phyloP scores from a whole-genome alignment of 2,113 vertebrate genomes.

The Ophiodon elongatus region DNA sequence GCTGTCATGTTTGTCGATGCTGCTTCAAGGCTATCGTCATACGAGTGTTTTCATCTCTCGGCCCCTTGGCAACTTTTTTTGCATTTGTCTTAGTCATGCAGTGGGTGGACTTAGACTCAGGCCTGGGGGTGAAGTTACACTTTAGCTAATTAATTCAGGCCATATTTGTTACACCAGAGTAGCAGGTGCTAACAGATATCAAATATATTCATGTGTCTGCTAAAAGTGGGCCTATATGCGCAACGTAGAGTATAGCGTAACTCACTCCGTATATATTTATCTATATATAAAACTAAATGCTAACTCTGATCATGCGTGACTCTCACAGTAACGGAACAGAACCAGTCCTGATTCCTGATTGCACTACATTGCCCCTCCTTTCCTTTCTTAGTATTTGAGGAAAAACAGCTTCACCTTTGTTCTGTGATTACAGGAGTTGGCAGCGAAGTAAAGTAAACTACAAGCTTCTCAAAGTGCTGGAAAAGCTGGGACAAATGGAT shows the following conservation, averaged over 20 bases:
- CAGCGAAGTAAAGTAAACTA: constrained; percentile 32
- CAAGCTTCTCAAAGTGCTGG: background rate
- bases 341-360: background rate
- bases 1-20: background rate
- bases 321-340: background rate
- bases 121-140: no score
- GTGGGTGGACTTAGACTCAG: no score
- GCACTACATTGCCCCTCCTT: background rate
- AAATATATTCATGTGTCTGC: background rate
- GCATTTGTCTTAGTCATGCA: no score
- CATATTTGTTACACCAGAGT: no score
- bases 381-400: constrained; percentile 7
- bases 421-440: constrained; percentile 13
- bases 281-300: background rate
- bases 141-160: no score
- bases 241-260: no score
- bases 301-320: background rate
- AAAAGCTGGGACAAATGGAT: constrained; percentile 24
- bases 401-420: constrained; percentile 28
- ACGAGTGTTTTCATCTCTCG: no score
- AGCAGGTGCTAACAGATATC: no score
- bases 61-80: no score
- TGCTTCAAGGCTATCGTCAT: background rate
- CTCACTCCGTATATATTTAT: background rate
- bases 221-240: no score